These are phyloP conservation scores for Cyphomyrmex costatus DNA, from an alignment of 1,140 invertebrate genomes.

Conservation along the genomic window DNA sequence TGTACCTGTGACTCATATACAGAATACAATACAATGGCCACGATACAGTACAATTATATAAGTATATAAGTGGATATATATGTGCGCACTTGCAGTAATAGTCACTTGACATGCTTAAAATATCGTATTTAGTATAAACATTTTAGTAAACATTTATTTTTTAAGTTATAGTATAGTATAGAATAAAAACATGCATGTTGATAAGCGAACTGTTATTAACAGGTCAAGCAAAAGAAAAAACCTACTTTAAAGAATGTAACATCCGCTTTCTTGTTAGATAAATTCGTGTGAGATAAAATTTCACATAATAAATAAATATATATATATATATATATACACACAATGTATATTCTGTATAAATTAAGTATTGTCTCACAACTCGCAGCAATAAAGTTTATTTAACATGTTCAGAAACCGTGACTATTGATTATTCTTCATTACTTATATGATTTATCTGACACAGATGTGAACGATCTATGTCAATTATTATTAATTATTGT, in stretches of 20 bases:
- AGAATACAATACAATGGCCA: background rate
- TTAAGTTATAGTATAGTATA: background rate
- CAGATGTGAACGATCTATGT: background rate
- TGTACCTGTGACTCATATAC: background rate
- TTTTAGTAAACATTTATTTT: background rate
- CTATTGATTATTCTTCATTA: constrained; percentile 2
- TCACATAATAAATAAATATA: background rate
- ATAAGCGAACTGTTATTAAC: background rate
- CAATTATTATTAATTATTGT: constrained; percentile 1
- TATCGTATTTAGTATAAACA: background rate
- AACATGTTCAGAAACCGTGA: background rate
- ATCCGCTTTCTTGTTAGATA: constrained; percentile 2
- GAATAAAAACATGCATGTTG: background rate
- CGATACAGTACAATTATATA: background rate
- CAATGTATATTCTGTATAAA: background rate
- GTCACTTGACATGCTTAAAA: background rate
- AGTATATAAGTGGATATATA: background rate
- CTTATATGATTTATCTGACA: background rate
- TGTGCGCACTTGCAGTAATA: background rate
- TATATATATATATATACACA: background rate
- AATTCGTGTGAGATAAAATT: constrained; percentile 1
- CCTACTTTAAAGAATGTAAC: background rate
- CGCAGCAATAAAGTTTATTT: background rate
- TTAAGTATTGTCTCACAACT: background rate
- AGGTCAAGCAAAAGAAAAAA: background rate